phyloP scores from a whole-genome alignment of 2,797 vertebrate genomes.

The Enteromius afrohamiltoni region DNA sequence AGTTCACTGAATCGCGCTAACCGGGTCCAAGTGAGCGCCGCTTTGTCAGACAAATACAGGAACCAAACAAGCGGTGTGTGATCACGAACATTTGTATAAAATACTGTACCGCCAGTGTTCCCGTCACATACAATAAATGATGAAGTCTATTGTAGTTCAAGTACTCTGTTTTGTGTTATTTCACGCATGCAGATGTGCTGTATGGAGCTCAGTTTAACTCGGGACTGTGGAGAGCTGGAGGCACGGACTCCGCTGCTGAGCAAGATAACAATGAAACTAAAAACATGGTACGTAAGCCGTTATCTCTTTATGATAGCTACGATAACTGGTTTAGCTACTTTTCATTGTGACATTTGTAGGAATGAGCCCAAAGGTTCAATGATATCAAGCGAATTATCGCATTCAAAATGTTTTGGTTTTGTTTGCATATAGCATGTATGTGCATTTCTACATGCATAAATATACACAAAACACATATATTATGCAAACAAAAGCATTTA shows the following conservation, averaged over 20 bases:
- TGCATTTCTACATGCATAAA: no score
- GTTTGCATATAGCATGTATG: no score
- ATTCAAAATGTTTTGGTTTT: no score
- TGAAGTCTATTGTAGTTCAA: not conserved
- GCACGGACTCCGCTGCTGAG: not conserved
- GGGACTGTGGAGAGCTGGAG: slow-evolving; percentile 65
- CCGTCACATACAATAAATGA: not conserved
- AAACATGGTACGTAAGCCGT: slow-evolving; percentile 27
- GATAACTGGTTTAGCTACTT: not conserved
- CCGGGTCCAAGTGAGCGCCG: slow-evolving; percentile 66
- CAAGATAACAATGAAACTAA: slow-evolving; percentile 6
- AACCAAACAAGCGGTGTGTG: slow-evolving; percentile 63
- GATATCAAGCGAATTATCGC: no score
- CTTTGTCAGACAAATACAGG: slow-evolving; percentile 63
- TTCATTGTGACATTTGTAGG: not conserved
- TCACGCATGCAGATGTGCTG: slow-evolving; percentile 52
- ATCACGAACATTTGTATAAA: not conserved
- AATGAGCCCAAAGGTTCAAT: not conserved
- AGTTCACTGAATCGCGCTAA: slow-evolving; percentile 61
- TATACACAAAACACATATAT: no score
- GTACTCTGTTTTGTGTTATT: not conserved
- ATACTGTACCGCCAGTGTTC: not conserved
- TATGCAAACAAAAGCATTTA: no score
- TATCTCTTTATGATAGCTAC: not conserved
- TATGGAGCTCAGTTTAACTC: slow-evolving; percentile 67